These are phyloP conservation scores for Parazoanthus swiftii DNA, from an alignment of 92 coral and sea anemone species.

Conservation along the genomic window DNA sequence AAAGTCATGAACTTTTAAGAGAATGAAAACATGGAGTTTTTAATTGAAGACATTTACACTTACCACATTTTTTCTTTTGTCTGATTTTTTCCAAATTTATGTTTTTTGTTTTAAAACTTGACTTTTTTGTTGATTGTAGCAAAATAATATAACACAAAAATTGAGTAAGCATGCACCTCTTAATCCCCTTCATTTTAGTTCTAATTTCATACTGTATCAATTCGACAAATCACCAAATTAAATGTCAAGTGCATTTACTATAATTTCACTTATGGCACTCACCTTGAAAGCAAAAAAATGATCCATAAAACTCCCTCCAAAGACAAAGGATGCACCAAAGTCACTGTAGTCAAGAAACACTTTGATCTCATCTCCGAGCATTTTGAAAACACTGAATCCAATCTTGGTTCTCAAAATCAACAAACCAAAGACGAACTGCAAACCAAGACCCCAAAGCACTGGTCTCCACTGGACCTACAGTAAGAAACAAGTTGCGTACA, in stretches of 20 bases:
- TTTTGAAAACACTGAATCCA: conserved; percentile 73
- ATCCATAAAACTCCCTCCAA: conserved; percentile 59
- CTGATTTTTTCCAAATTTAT: too few species aligned
- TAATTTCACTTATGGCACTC: background rate
- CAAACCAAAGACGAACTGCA: conserved; percentile 92
- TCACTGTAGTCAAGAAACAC: conserved; percentile 80
- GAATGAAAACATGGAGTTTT: too few species aligned
- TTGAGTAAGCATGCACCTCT: too few species aligned
- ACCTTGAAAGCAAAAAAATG: conserved; percentile 98
- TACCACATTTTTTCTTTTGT: too few species aligned
- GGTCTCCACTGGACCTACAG: conserved; percentile 93
- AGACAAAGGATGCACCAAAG: conserved; percentile 80
- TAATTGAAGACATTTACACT: too few species aligned
- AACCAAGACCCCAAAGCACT: conserved; percentile 90
- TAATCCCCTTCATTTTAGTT: too few species aligned
- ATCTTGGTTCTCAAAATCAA: conserved; percentile 78
- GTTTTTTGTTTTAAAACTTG: too few species aligned
- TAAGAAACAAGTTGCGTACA: background rate
- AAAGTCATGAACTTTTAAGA: too few species aligned
- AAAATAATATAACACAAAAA: too few species aligned
- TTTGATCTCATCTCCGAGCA: conserved; percentile 74
- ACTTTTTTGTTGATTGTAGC: too few species aligned
- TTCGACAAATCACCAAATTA: too few species aligned
- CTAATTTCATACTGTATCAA: too few species aligned
- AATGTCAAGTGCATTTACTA: background rate